phyloP scores from a whole-genome alignment of 2,797 vertebrate genomes.

The Coccyzus lansbergi region DNA sequence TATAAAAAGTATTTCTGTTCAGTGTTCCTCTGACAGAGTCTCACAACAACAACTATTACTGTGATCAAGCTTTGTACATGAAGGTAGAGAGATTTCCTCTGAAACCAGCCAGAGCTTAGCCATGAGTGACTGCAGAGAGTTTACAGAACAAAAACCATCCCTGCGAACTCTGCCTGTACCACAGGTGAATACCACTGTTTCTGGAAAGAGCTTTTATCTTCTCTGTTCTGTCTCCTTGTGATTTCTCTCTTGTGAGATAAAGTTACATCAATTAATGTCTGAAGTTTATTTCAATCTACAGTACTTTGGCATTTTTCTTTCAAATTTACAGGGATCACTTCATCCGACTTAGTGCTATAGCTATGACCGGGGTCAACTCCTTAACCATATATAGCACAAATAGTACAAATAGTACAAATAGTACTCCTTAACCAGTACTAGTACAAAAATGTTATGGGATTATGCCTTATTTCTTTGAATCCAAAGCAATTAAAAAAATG shows the following conservation, averaged over 20 bases:
- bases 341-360: not conserved
- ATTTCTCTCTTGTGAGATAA: not conserved
- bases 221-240: not conserved
- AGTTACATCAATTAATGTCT: not conserved
- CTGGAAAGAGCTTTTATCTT: not conserved
- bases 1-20: not conserved
- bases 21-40: not conserved
- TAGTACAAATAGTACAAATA: no score
- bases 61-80: not conserved
- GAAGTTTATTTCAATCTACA: not conserved
- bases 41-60: not conserved
- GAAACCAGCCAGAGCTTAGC: not conserved
- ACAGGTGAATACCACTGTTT: not conserved
- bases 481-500: not conserved
- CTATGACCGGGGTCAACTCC: not conserved
- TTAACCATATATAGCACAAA: not conserved
- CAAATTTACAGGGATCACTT: not conserved
- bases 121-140: not conserved
- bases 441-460: not conserved
- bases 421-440: not conserved
- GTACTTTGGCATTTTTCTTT: not conserved
- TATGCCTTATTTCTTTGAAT: not conserved
- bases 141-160: not conserved
- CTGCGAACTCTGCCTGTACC: not conserved
- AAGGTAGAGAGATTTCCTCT: not conserved